Percentiles rank a stretch among this genome's conserved stretches.
These are phyloP conservation scores for Sebastes hubbsi DNA, from an alignment of 2,797 vertebrate genomes.

Conservation along the genomic window DNA sequence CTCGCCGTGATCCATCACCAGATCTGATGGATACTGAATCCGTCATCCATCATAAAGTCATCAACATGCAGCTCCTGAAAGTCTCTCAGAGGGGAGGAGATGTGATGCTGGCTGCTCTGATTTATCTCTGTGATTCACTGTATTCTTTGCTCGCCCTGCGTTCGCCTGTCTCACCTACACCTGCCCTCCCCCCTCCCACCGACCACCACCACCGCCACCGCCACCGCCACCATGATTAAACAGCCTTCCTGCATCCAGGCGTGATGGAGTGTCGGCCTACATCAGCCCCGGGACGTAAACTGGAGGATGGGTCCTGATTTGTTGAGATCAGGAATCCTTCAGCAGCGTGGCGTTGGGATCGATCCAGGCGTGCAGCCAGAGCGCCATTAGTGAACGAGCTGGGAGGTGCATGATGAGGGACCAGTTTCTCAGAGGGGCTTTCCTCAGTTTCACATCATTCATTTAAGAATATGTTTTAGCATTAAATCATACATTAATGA, in stretches of 20 bases:
- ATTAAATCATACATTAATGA: neutral
- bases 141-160: neutral
- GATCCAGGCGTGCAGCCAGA: slow-evolving; percentile 59
- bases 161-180: slow-evolving; percentile 11
- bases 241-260: neutral
- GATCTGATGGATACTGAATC: slow-evolving; percentile 44
- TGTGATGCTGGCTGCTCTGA: slow-evolving; percentile 41
- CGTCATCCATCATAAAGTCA: slow-evolving; percentile 74
- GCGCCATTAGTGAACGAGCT: slow-evolving; percentile 63
- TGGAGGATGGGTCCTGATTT: slow-evolving; percentile 27
- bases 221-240: slow-evolving; percentile 26
- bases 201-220: neutral
- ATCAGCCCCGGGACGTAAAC: neutral
- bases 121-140: slow-evolving; percentile 58
- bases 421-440: slow-evolving; percentile 20
- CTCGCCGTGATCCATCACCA: slow-evolving; percentile 45
- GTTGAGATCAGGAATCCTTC: slow-evolving; percentile 56
- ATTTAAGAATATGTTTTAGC: neutral
- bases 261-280: slow-evolving; percentile 34
- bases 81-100: slow-evolving; percentile 48
- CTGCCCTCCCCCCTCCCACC: slow-evolving; percentile 5
- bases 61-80: slow-evolving; percentile 63
- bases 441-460: slow-evolving; percentile 18
- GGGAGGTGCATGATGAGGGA: slow-evolving; percentile 22
- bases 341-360: slow-evolving; percentile 28